Evolutionary conservation across 1,140 invertebrate genomes (phyloP).

Genomic region (Subanguina moxae): DNA sequence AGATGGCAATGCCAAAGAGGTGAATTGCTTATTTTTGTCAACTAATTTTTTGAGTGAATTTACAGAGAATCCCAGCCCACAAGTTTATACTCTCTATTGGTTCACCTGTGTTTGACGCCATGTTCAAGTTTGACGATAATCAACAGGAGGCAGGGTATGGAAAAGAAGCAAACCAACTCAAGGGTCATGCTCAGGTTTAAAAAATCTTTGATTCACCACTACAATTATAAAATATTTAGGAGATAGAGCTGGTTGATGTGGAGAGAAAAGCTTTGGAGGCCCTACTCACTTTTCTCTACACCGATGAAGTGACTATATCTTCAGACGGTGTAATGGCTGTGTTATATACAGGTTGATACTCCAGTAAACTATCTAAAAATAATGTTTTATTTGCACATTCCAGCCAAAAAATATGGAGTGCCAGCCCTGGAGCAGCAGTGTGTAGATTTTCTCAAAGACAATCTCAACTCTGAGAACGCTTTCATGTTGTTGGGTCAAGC

Average conservation of each 20-base stretch:
- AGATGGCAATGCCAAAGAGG: no score
- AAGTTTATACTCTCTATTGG: conserved; percentile 78
- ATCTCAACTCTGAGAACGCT: conserved; percentile 76
- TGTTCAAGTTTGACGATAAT: conserved; percentile 66
- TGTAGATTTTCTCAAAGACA: conserved; percentile 76
- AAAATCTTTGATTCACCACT: not conserved
- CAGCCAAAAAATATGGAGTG: conserved; percentile 79
- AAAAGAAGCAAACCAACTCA: not conserved
- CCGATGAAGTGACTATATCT: conserved; percentile 76
- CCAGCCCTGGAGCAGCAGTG: conserved; percentile 76
- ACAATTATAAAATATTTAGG: conserved; percentile 11
- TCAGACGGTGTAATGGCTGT: conserved; percentile 82
- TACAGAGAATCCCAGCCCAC: conserved; percentile 75
- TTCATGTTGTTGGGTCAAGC: conserved; percentile 76
- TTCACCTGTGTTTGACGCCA: conserved; percentile 79
- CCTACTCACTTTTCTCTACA: conserved; percentile 73
- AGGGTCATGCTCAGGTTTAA: not conserved
- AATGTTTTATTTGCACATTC: conserved; percentile 14
- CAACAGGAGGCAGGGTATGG: not conserved
- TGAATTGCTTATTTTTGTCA: no score
- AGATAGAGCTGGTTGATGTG: conserved; percentile 26
- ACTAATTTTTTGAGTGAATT: conserved; percentile 62
- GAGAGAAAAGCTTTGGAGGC: conserved; percentile 54
- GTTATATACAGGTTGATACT: conserved; percentile 66
- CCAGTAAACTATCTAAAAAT: not conserved